These are phyloP conservation scores for Zaprionus ghesquierei DNA, from an alignment of 1,140 invertebrate genomes.

Conservation along the genomic window DNA sequence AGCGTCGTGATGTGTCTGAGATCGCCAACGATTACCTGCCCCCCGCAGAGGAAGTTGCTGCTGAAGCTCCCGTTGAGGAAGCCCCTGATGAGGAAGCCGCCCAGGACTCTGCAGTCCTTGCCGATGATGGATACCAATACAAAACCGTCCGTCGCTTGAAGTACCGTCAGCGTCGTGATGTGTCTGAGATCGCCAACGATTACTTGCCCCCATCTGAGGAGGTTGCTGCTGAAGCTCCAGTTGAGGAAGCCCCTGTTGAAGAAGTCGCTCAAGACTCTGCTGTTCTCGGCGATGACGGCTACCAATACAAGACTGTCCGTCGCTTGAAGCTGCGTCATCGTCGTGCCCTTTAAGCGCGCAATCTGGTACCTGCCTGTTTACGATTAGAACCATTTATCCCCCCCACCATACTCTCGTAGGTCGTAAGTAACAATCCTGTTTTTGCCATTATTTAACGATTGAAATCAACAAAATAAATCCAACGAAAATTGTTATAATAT, in stretches of 20 bases:
- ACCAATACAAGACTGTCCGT: slow-evolving; percentile 72
- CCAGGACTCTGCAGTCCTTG: slow-evolving; percentile 49
- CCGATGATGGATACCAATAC: slow-evolving; percentile 58
- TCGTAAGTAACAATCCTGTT: slow-evolving; percentile 50
- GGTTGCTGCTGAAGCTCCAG: slow-evolving; percentile 31
- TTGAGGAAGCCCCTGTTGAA: slow-evolving; percentile 42
- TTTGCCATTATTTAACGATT: slow-evolving; percentile 75
- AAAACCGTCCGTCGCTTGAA: slow-evolving; percentile 60
- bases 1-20: slow-evolving; percentile 44
- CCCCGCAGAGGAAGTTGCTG: slow-evolving; percentile 9
- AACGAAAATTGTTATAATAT: slow-evolving; percentile 73
- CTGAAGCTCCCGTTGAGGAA: slow-evolving; percentile 14
- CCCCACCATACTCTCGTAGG: slow-evolving; percentile 62
- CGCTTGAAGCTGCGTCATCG: slow-evolving; percentile 70
- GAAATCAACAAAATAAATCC: slow-evolving; percentile 76
- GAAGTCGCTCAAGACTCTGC: slow-evolving; percentile 56
- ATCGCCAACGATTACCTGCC: slow-evolving; percentile 42
- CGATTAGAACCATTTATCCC: slow-evolving; percentile 50
- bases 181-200: slow-evolving; percentile 54
- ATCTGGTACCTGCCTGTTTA: slow-evolving; percentile 46
- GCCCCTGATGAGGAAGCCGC: slow-evolving; percentile 14
- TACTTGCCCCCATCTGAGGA: slow-evolving; percentile 55
- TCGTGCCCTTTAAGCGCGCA: slow-evolving; percentile 60
- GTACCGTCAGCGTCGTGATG: slow-evolving; percentile 66
- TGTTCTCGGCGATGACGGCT: slow-evolving; percentile 58